Percentiles rank a stretch among this genome's conserved stretches.
phyloP scores from a whole-genome alignment of 35 echinoderm and acorn worm genomes.

The Ophioderma brevispina region DNA sequence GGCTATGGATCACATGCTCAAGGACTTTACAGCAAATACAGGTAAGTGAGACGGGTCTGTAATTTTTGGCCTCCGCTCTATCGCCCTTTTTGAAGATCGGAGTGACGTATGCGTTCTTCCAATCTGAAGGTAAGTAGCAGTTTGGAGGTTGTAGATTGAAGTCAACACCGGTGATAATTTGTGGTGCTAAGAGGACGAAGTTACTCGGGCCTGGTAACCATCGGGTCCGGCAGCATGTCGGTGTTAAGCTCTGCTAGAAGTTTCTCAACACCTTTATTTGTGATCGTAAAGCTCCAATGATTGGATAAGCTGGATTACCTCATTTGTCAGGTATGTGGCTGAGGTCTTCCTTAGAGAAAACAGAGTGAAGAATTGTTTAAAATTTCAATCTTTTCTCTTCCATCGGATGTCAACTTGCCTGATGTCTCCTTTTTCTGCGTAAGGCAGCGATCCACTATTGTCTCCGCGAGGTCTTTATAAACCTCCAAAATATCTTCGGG shows the following conservation, averaged over 20 bases:
- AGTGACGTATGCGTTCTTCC: conserved; percentile 35
- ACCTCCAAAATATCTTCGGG: conserved; percentile 12
- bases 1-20: too few relatives aligned
- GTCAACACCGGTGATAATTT: neutral
- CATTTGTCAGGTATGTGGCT: too few relatives aligned
- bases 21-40: conserved; percentile 42
- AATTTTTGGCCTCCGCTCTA: conserved; percentile 22
- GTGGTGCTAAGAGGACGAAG: neutral
- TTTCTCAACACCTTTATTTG: too few relatives aligned
- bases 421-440: neutral
- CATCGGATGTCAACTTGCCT: conserved; percentile 18
- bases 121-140: conserved; percentile 24
- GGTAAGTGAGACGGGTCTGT: conserved; percentile 47
- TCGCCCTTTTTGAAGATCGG: conserved; percentile 58
- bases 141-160: neutral
- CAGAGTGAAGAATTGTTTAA: conserved; percentile 50
- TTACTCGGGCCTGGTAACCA: neutral
- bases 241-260: conserved; percentile 13
- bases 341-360: conserved; percentile 36
- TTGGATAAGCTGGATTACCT: too few relatives aligned
- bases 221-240: conserved; percentile 27
- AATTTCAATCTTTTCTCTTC: conserved; percentile 18
- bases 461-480: conserved; percentile 9
- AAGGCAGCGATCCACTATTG: neutral
- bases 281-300: too few relatives aligned